Percentiles rank a stretch among this genome's conserved stretches.
These are phyloP conservation scores for Nephrotoma flavescens DNA, from an alignment of 2,888 invertebrate species.

Conservation along the genomic window DNA sequence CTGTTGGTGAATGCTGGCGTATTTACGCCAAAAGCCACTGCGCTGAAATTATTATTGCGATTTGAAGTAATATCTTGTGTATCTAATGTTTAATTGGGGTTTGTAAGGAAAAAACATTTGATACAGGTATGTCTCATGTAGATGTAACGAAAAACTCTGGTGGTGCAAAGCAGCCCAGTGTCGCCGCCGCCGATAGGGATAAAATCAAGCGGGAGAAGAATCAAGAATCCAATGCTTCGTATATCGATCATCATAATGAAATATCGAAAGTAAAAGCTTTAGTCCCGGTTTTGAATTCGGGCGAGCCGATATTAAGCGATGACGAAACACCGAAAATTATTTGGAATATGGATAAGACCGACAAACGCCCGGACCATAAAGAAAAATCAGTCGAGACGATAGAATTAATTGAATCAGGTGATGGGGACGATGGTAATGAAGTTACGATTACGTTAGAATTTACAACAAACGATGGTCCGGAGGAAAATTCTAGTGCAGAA, in stretches of 20 bases:
- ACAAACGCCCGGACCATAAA: not conserved
- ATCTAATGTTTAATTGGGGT: not conserved
- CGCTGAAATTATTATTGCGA: not conserved
- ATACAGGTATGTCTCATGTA: not conserved
- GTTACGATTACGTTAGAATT: not conserved
- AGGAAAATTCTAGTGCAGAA: not conserved
- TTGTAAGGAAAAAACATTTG: not conserved
- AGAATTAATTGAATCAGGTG: not conserved
- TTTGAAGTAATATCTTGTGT: not conserved
- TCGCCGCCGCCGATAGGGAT: not conserved
- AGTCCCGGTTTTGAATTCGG: not conserved
- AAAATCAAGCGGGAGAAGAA: not conserved
- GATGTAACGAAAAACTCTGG: not conserved
- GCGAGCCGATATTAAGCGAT: not conserved
- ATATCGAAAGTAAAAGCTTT: not conserved
- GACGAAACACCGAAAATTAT: conserved; percentile 3
- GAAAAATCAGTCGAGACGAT: not conserved
- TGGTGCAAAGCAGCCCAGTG: not conserved
- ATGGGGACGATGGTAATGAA: not conserved
- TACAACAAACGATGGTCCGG: not conserved
- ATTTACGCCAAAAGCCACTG: not conserved
- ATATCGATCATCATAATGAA: not conserved
- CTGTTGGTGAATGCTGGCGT: not conserved
- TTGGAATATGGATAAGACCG: not conserved
- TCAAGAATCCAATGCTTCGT: not conserved